Base-by-base conservation (phyloP, 2,113 vertebrate genomes). In the Gadus chalcogrammus region DNA sequence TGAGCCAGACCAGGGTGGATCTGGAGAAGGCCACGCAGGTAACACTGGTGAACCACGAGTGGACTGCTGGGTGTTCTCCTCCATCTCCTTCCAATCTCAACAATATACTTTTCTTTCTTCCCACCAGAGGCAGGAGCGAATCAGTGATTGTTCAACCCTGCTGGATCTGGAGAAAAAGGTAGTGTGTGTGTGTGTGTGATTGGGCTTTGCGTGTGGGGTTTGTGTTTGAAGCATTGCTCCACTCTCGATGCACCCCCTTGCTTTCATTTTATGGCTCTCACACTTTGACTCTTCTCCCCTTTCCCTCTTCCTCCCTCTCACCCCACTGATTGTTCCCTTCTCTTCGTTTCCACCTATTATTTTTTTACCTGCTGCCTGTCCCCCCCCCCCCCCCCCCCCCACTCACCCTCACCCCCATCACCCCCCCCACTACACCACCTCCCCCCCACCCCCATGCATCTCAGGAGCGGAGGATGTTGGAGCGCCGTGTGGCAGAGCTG, bases 151-250 rank as follows among this genome's bases (percentile, higher is more conserved):
- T 70, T 91, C 93, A 1, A 90, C 91, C 75, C 74, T 93, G 69
- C 72, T 94, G 84, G 93, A 94, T 66, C 80, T 91, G 75, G 93
- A 94, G 84, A 93, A 92, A 71, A 94, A 94, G 89, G 93, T 94
- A 48, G 42, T 87, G 31, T 35, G 31, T 35, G 31, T 35, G 59
- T 61, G 59, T 61, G 59, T 61, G n/a, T 61, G 59, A 48, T 1
- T 48, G 55, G 55, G 13, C 11, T 61, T 20, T 18, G 65, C 60
- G n/a, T 53, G 7, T 31, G 61, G 55, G 15, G 55, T 70, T 35
- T 17, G 55, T 17, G 55, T 58, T 58, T 58, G 15, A 48, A 48
- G 42, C 55, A 16, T n/a, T 58, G 55, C 55, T n/a, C 4, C 55
- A 58, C 55, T 17, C n/a, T 7, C n/a, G 55, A 48, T 48, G 42